Evolutionary conservation across 53 echinoderm and acorn worm genomes (phyloP).

Genomic region (Arbacia lixula): DNA sequence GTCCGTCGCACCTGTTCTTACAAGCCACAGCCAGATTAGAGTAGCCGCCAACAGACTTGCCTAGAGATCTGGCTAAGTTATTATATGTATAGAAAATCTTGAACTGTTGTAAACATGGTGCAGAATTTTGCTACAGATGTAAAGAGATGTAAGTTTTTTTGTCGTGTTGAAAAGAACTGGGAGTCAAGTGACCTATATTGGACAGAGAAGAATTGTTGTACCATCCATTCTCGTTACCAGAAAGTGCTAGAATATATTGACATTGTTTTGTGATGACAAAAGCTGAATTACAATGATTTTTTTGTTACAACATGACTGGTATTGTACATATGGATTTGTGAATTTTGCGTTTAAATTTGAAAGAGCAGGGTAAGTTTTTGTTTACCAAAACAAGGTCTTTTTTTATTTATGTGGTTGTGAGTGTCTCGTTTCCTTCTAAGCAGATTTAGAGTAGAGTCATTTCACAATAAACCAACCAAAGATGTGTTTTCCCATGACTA

Average conservation of each 20-base stretch:
- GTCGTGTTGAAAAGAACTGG: conserved; percentile 1
- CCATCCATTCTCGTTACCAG: conserved; percentile 50
- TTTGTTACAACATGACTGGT: conserved; percentile 45
- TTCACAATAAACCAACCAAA: conserved; percentile 46
- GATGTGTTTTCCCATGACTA: neutral
- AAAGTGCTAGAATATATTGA: conserved; percentile 59
- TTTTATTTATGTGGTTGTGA: neutral
- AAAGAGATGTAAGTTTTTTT: conserved; percentile 33
- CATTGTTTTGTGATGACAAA: conserved; percentile 37
- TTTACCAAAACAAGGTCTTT: neutral
- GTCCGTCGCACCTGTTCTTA: neutral
- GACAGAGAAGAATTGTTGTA: conserved; percentile 23
- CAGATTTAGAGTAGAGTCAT: conserved; percentile 24
- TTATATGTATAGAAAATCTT: conserved; percentile 28
- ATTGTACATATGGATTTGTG: conserved; percentile 53
- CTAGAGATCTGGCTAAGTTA: conserved; percentile 57
- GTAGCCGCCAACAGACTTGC: conserved; percentile 59
- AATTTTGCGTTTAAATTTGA: conserved; percentile 30
- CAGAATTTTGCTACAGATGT: conserved; percentile 48
- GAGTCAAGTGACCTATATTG: conserved; percentile 59
- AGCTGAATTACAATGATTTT: conserved; percentile 23
- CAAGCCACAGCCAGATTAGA: conserved; percentile 39
- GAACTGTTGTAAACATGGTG: conserved; percentile 24
- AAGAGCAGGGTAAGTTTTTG: conserved; percentile 41
- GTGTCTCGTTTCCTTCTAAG: conserved; percentile 10